Conservation (phyloP, 2,113 vertebrate species). For the Uropsilus gracilis region DNA sequence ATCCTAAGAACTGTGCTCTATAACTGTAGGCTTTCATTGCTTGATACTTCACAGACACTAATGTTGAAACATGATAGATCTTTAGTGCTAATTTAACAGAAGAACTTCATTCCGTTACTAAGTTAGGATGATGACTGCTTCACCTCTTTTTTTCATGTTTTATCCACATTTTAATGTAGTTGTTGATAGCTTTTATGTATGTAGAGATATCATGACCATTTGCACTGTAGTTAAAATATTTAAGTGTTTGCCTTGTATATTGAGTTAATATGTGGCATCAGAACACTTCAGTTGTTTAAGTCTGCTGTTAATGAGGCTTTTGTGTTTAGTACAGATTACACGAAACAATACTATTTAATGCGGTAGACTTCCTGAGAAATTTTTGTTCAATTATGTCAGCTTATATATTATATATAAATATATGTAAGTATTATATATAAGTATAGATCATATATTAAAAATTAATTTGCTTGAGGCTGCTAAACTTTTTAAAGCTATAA, state of each 20-base stretch:
- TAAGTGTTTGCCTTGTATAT: background rate
- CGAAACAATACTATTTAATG: background rate
- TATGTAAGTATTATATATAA: too few relatives aligned
- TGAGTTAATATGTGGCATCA: background rate
- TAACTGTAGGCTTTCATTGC: background rate
- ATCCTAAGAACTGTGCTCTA: background rate
- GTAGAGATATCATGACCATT: background rate
- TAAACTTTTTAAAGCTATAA: constrained; percentile 21
- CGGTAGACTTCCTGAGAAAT: background rate
- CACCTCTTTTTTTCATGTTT: background rate
- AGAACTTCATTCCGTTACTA: background rate
- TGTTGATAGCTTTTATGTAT: background rate
- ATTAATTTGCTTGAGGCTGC: background rate
- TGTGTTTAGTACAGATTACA: background rate
- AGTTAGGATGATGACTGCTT: background rate
- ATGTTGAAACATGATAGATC: background rate
- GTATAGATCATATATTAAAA: too few relatives aligned
- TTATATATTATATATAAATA: too few relatives aligned
- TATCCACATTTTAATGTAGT: background rate
- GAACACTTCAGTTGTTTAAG: background rate
- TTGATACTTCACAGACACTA: background rate
- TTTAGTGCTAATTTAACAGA: background rate
- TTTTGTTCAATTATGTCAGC: constrained; percentile 8
- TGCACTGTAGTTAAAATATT: background rate
- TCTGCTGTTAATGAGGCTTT: background rate